A percentile compares a stretch with the other conserved stretches of the same genome.
Conservation (phyloP, 2,113 vertebrate genomes). For the Danio rerio region DNA sequence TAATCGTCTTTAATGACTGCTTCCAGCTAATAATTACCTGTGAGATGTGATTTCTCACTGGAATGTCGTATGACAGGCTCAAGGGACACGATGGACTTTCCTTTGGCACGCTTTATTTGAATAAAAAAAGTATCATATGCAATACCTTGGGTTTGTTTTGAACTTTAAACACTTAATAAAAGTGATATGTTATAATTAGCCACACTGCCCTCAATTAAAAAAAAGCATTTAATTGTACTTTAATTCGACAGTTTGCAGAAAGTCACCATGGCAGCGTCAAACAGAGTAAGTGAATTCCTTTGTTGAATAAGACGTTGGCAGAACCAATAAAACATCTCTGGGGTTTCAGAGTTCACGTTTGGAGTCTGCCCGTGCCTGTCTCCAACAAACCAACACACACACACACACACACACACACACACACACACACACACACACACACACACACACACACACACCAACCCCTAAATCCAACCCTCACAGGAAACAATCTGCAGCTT, state of each 20-base stretch:
- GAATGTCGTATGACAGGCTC: conserved; percentile 16
- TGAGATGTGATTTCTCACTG: neutral
- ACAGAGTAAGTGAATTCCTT: conserved; percentile 2
- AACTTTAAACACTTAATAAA: neutral
- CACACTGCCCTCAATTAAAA: too few species aligned
- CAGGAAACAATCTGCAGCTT: too few species aligned
- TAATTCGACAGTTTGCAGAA: neutral
- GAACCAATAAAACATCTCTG: conserved; percentile 33
- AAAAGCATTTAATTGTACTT: neutral
- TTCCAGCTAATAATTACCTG: neutral
- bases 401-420: neutral
- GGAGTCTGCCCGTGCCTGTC: conserved; percentile 58
- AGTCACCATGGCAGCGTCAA: neutral
- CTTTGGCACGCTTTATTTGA: neutral
- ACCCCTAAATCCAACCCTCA: too few species aligned
- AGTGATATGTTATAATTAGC: neutral
- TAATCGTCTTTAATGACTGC: conserved; percentile 29
- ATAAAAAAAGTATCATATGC: neutral
- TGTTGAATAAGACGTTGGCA: neutral
- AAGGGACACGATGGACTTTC: neutral
- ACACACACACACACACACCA: conserved; percentile 3
- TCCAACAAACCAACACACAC: conserved; percentile 35
- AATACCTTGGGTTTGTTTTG: neutral
- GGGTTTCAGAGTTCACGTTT: conserved; percentile 36
- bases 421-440: conserved; percentile 7